These are phyloP conservation scores for Buteo buteo DNA, from an alignment of 2,113 vertebrate species.

Conservation along the genomic window DNA sequence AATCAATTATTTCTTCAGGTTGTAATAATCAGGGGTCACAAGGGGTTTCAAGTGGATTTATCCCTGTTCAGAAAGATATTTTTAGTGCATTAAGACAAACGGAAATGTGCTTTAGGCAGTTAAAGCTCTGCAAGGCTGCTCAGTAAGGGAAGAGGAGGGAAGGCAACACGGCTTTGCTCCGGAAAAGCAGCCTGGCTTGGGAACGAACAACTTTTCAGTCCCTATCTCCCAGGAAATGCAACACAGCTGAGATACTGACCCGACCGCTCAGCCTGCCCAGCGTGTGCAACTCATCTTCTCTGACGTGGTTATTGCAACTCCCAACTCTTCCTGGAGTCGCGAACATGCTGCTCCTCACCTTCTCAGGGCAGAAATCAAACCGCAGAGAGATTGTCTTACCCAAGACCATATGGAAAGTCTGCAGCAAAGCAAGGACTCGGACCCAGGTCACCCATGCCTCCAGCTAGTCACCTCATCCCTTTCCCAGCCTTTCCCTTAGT, in stretches of 20 bases:
- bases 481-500: background rate
- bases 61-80: background rate
- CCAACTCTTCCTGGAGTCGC: accelerated
- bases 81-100: background rate
- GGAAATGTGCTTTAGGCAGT: background rate
- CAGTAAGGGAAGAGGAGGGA: background rate
- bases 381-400: background rate
- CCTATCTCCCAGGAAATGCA: background rate
- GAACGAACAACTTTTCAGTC: background rate
- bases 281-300: background rate
- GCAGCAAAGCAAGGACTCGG: background rate
- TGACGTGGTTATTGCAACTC: background rate
- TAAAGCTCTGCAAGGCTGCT: background rate
- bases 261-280: background rate
- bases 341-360: background rate
- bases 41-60: background rate
- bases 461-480: background rate
- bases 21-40: background rate
- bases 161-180: background rate
- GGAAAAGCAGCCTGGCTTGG: background rate
- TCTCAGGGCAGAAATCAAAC: background rate
- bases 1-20: background rate
- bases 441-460: background rate
- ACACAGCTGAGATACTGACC: background rate
- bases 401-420: background rate